A percentile compares a stretch with the other conserved stretches of the same genome.
Evolutionary conservation across 2,888 invertebrate genomes (phyloP).

Genomic region (Leucophenga montana): DNA sequence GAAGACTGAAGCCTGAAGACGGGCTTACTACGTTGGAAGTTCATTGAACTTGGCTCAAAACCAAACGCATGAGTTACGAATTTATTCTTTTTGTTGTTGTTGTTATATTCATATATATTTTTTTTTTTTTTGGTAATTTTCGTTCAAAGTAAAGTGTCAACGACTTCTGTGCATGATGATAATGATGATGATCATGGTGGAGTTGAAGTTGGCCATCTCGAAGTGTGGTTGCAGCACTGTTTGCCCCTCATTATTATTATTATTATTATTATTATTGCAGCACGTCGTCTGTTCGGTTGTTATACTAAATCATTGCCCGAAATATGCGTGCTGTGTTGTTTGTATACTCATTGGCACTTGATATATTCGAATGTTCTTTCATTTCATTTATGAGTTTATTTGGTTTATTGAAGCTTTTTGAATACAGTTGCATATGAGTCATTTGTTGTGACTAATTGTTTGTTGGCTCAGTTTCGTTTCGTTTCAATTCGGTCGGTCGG

Average conservation of each 20-base stretch:
- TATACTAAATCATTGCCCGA: no score
- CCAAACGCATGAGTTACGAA: constrained; percentile 23
- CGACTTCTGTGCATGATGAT: constrained; percentile 41
- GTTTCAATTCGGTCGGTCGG: neutral
- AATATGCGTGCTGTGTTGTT: neutral
- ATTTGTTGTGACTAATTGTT: constrained; percentile 22
- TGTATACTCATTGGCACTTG: constrained; percentile 9
- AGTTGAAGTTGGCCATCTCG: neutral
- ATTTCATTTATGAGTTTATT: no score
- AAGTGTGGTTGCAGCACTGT: neutral
- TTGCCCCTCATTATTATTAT: neutral
- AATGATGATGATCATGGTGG: neutral
- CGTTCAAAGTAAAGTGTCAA: constrained; percentile 61
- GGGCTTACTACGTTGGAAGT: constrained; percentile 38
- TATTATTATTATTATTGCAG: no score
- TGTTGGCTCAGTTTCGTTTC: neutral
- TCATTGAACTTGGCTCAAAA: constrained; percentile 54
- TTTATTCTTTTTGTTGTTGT: neutral
- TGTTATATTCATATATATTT: constrained; percentile 43
- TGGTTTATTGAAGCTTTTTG: neutral
- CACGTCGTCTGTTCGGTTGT: neutral
- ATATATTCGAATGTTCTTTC: neutral
- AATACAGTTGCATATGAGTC: constrained; percentile 11
- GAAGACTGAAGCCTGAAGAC: constrained; percentile 28
- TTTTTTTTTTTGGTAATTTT: constrained; percentile 64